Conservation (phyloP, 2,797 vertebrate genomes). For the Siniperca scherzeri region DNA sequence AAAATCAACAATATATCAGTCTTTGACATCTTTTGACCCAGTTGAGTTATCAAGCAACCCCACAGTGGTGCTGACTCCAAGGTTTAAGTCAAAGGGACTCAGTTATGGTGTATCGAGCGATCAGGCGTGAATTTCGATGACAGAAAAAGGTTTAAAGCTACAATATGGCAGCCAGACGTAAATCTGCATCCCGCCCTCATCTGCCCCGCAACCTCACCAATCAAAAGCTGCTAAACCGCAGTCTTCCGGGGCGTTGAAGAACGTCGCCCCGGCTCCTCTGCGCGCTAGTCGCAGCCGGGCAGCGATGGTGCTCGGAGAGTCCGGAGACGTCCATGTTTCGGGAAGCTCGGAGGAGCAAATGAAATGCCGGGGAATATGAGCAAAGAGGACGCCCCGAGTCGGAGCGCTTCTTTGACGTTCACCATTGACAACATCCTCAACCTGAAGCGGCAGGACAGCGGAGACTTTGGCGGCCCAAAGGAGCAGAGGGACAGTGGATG, state of each 20-base stretch:
- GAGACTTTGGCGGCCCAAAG: conserved; percentile 35
- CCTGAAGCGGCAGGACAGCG: conserved; percentile 72
- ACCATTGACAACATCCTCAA: conserved; percentile 89
- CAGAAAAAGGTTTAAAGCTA: conserved; percentile 47
- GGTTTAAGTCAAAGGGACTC: neutral
- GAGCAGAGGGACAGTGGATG: conserved; percentile 44
- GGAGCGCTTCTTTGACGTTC: conserved; percentile 83
- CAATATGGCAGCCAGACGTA: conserved; percentile 67
- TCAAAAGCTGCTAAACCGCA: conserved; percentile 77
- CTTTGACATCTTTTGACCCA: neutral
- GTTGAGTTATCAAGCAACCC: neutral
- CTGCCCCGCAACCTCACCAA: conserved; percentile 78
- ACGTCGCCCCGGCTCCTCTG: conserved; percentile 58
- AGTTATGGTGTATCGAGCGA: neutral
- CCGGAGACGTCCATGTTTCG: conserved; percentile 55
- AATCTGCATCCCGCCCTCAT: conserved; percentile 78
- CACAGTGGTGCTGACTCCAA: neutral
- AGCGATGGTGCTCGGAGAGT: conserved; percentile 81
- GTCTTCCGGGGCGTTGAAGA: conserved; percentile 80
- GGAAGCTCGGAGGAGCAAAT: conserved; percentile 53
- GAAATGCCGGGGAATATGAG: conserved; percentile 82
- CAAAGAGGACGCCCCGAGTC: conserved; percentile 77
- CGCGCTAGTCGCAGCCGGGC: conserved; percentile 63
- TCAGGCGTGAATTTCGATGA: conserved; percentile 7
- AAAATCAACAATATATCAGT: neutral